Conservation (phyloP, 2,888 invertebrate genomes). For the Pristionchus entomophagus region DNA sequence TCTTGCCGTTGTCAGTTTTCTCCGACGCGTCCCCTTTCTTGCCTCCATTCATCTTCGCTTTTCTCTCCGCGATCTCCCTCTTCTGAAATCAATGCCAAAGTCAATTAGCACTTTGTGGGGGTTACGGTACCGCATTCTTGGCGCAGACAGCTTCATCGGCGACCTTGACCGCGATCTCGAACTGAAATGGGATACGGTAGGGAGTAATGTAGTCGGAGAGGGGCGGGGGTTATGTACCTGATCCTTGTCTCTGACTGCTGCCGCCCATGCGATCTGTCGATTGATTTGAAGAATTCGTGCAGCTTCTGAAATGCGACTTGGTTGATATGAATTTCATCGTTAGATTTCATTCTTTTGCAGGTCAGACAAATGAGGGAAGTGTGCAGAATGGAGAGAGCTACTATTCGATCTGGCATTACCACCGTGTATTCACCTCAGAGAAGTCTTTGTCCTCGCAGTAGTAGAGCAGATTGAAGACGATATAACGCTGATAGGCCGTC, state of each 20-base stretch:
- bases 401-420: no score
- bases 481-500: not conserved
- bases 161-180: not conserved
- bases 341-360: no score
- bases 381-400: no score
- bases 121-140: not conserved
- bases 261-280: conserved; percentile 20
- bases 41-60: not conserved
- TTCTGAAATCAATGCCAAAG: not conserved
- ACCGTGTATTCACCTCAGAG: not conserved
- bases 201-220: not conserved
- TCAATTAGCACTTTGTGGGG: not conserved
- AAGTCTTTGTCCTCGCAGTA: conserved; percentile 26
- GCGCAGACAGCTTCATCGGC: not conserved
- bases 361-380: no score
- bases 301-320: not conserved
- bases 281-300: not conserved
- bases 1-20: not conserved
- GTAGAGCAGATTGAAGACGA: conserved; percentile 6
- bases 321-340: no score
- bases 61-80: not conserved
- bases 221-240: not conserved
- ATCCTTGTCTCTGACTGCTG: not conserved
- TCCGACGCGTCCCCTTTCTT: no score
- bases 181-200: conserved; percentile 29